Evolutionary conservation across 1,140 invertebrate genomes (phyloP).

Genomic region (Catajapyx aquilonaris): DNA sequence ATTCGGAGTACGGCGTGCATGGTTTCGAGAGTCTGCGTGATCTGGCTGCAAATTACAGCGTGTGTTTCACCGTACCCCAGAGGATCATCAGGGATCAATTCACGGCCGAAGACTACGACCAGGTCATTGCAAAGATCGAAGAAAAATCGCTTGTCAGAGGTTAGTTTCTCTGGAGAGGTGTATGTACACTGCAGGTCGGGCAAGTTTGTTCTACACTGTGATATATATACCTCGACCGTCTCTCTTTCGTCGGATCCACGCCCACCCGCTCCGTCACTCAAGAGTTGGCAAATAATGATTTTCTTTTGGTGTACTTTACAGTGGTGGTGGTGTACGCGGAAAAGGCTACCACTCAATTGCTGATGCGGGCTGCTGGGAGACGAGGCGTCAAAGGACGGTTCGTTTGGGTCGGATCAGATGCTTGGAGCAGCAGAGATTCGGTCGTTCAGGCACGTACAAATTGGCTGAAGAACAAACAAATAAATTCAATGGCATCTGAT

Average conservation of each 20-base stretch:
- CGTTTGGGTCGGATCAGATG: slow-evolving; percentile 32
- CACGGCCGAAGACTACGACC: slow-evolving; percentile 22
- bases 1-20: slow-evolving; percentile 29
- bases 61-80: slow-evolving; percentile 28
- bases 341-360: slow-evolving; percentile 21
- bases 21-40: slow-evolving; percentile 29
- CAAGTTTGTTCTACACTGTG: neutral
- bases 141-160: slow-evolving; percentile 19
- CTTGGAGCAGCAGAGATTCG: slow-evolving; percentile 23
- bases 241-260: no score
- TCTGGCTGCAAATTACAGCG: slow-evolving; percentile 23
- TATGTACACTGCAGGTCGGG: neutral
- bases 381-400: slow-evolving; percentile 18
- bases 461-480: no score
- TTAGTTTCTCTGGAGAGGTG: slow-evolving; percentile 7
- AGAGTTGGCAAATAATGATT: no score
- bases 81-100: slow-evolving; percentile 23
- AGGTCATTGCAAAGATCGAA: slow-evolving; percentile 20
- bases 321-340: slow-evolving; percentile 33
- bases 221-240: neutral
- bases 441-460: no score
- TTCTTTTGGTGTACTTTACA: no score
- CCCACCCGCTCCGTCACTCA: no score
- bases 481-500: neutral
- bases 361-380: slow-evolving; percentile 24